These are phyloP conservation scores for Ryuthela nishihirai DNA, from an alignment of 2,888 invertebrate genomes.

Conservation along the genomic window DNA sequence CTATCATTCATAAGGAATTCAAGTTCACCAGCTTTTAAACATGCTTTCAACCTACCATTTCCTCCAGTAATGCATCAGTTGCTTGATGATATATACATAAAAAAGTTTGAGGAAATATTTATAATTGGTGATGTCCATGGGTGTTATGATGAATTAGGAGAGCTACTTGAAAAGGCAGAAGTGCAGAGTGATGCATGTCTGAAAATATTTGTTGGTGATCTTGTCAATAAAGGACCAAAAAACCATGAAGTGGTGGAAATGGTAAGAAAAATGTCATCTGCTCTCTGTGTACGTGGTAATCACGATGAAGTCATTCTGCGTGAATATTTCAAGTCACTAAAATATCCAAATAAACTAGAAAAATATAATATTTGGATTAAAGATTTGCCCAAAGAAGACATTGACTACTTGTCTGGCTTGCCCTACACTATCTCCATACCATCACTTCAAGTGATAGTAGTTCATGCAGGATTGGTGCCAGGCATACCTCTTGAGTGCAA, in stretches of 20 bases:
- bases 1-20: conserved; percentile 11
- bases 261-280: conserved; percentile 39
- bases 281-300: conserved; percentile 48
- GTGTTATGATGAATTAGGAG: conserved; percentile 48
- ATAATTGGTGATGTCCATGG: conserved; percentile 52
- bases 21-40: conserved; percentile 1
- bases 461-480: conserved; percentile 51
- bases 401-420: conserved; percentile 46
- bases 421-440: conserved; percentile 51
- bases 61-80: conserved; percentile 37
- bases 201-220: conserved; percentile 47
- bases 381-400: conserved; percentile 45
- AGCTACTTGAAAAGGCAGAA: conserved; percentile 44
- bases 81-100: conserved; percentile 41
- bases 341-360: conserved; percentile 38
- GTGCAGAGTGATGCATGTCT: conserved; percentile 38
- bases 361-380: conserved; percentile 47
- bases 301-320: conserved; percentile 48
- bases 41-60: conserved; percentile 23
- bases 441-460: conserved; percentile 45
- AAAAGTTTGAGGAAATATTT: conserved; percentile 45
- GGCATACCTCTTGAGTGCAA: conserved; percentile 45
- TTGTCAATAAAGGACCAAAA: conserved; percentile 51
- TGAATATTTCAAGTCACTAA: conserved; percentile 40
- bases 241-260: conserved; percentile 46